phyloP scores from a whole-genome alignment of 1,140 invertebrate genomes.

The Colletes latitarsis region DNA sequence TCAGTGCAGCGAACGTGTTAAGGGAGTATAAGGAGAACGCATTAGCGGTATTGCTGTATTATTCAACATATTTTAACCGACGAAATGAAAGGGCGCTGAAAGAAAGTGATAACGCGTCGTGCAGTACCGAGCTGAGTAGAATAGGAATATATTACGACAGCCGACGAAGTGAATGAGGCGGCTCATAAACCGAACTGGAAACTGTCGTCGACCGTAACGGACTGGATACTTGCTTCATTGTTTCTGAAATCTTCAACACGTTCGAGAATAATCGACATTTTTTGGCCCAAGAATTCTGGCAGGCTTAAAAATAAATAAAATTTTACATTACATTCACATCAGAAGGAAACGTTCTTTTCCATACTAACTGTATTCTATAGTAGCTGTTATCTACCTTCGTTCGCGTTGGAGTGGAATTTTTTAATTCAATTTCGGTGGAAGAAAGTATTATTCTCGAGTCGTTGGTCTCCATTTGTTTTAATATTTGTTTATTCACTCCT shows the following conservation, averaged over 20 bases:
- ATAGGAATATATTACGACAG: background rate
- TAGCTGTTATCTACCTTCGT: no score
- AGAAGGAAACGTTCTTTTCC: no score
- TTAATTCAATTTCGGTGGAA: no score
- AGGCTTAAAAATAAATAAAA: no score
- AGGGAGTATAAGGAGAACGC: slow-evolving; percentile 21
- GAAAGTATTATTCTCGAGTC: no score
- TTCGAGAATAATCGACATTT: background rate
- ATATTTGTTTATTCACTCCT: no score
- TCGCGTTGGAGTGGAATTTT: no score
- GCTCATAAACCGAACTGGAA: background rate
- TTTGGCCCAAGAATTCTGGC: no score
- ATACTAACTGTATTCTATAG: no score
- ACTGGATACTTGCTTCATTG: background rate
- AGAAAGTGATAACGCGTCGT: slow-evolving; percentile 9
- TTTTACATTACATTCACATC: no score
- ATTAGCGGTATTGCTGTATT: slow-evolving; percentile 37
- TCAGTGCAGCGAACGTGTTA: slow-evolving; percentile 35
- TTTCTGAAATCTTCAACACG: background rate
- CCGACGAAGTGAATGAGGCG: background rate
- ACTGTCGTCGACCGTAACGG: background rate
- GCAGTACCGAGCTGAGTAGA: background rate
- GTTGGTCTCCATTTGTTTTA: no score
- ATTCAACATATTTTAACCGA: slow-evolving; percentile 41
- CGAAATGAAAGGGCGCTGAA: slow-evolving; percentile 1